These are phyloP conservation scores for Ammospiza nelsoni DNA, from an alignment of 2,113 vertebrate genomes.

Conservation along the genomic window DNA sequence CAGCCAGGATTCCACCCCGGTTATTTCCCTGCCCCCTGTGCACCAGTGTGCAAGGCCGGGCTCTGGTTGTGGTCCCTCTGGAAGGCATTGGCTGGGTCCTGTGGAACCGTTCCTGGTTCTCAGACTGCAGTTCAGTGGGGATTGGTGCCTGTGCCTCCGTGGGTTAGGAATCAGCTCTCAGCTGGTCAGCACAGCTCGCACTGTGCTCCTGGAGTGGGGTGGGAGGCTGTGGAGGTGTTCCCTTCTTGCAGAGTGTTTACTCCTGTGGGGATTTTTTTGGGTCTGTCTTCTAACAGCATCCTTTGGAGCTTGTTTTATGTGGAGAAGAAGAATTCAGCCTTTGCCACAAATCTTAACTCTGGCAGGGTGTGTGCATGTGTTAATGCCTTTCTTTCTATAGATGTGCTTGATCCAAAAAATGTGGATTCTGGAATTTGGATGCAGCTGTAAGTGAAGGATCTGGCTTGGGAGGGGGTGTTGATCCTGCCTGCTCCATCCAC, in stretches of 20 bases:
- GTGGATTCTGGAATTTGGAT: background rate
- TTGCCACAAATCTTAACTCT: background rate
- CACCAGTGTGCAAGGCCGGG: rapidly evolving
- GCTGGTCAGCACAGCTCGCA: rapidly evolving
- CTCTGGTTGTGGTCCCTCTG: background rate
- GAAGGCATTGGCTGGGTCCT: background rate
- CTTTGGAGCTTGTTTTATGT: background rate
- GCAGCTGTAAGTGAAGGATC: background rate
- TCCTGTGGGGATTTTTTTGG: background rate
- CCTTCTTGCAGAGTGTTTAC: background rate
- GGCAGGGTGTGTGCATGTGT: background rate
- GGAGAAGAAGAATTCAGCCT: background rate
- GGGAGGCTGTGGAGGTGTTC: background rate
- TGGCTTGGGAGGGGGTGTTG: background rate
- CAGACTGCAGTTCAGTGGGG: background rate
- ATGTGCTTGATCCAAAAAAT: background rate
- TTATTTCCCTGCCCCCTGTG: background rate
- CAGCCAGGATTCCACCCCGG: background rate
- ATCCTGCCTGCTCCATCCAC: background rate
- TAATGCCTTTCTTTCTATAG: background rate
- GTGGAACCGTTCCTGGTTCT: background rate
- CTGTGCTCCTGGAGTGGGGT: background rate
- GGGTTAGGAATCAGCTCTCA: background rate
- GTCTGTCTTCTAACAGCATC: background rate
- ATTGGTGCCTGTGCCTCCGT: background rate